These are phyloP conservation scores for Laspeyria flexula DNA, from an alignment of 2,888 invertebrate species.

Conservation along the genomic window DNA sequence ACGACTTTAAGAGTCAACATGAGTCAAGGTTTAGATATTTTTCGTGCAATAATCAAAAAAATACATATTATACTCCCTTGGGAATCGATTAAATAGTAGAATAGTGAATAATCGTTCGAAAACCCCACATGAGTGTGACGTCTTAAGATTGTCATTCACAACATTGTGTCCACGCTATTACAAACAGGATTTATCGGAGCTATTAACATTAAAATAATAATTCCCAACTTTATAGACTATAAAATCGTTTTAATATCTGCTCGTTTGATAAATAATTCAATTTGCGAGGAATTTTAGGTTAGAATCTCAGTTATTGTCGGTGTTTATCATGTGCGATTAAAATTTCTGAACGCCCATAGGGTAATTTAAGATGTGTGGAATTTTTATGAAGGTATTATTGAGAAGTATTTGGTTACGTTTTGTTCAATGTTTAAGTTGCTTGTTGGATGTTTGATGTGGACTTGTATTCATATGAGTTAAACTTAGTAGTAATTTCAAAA, in stretches of 20 bases:
- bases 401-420: neutral
- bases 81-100: too few species aligned
- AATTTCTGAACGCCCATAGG: conserved; percentile 30
- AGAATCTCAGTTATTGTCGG: conserved; percentile 29
- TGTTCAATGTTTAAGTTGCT: too few species aligned
- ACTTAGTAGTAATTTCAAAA: too few species aligned
- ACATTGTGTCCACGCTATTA: conserved; percentile 64
- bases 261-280: conserved; percentile 78
- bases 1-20: too few species aligned
- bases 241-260: conserved; percentile 78
- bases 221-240: conserved; percentile 77
- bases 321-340: conserved; percentile 30
- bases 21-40: too few species aligned
- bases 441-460: too few species aligned
- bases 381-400: neutral
- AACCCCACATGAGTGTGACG: neutral
- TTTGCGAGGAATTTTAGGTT: conserved; percentile 55
- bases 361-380: neutral
- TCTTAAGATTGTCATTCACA: conserved; percentile 27
- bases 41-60: too few species aligned
- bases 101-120: too few species aligned
- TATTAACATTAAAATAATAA: conserved; percentile 81
- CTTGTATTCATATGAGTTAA: too few species aligned
- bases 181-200: conserved; percentile 71
- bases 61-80: too few species aligned